Evolutionary conservation across 1,140 invertebrate genomes (phyloP).

Genomic region (Hormaphis cornu): DNA sequence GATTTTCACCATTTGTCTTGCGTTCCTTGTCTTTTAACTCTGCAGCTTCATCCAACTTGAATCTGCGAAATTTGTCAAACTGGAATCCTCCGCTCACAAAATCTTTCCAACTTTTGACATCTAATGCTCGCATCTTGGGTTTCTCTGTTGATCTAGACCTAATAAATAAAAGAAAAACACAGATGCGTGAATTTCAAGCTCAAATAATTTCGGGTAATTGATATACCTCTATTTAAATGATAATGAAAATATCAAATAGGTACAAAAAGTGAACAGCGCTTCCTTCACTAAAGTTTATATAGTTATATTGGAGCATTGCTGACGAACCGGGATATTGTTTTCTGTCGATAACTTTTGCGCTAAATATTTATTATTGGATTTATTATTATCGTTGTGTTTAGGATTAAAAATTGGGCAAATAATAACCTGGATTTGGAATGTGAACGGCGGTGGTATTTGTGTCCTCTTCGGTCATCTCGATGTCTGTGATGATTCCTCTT

Average conservation of each 20-base stretch:
- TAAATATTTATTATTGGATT: conserved; percentile 30
- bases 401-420: conserved; percentile 6
- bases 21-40: conserved; percentile 13
- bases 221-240: conserved; percentile 30
- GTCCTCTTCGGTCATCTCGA: conserved; percentile 19
- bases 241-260: conserved; percentile 32
- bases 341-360: conserved; percentile 28
- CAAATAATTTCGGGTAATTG: conserved; percentile 22
- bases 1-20: background rate
- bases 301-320: conserved; percentile 26
- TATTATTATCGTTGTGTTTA: background rate
- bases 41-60: conserved; percentile 18
- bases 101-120: conserved; percentile 30
- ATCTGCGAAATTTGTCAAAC: conserved; percentile 23
- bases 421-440: conserved; percentile 27
- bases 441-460: background rate
- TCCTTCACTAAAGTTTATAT: conserved; percentile 29
- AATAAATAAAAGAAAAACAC: background rate
- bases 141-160: conserved; percentile 19
- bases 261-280: conserved; percentile 30
- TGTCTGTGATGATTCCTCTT: conserved; percentile 5
- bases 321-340: conserved; percentile 25
- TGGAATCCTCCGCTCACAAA: conserved; percentile 22
- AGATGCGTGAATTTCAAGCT: conserved; percentile 6
- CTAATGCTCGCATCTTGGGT: conserved; percentile 8